Evolutionary conservation across 2,113 vertebrate species (phyloP), one percentile per base, ranked within the genome.

Genomic region (Gobius niger): DNA sequence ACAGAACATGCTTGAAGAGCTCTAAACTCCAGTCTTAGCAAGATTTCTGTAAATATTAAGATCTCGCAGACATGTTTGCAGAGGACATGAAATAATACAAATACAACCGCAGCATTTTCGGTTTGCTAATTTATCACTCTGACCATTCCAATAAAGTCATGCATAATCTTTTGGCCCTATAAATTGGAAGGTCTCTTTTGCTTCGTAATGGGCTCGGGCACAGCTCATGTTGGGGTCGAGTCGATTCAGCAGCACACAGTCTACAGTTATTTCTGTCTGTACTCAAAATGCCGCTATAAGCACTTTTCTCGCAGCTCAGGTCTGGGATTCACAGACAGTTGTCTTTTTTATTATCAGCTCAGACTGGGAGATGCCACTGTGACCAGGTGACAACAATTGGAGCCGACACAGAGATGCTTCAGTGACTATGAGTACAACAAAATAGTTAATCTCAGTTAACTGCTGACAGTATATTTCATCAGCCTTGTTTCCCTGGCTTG

Each of bases 241-340:
- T 74, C 59, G 50, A 46, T 81, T 87, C 83, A 81, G 76, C 80
- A 75, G 24, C 54, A 68, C 66, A 78, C 80, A n/a, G 46, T 82
- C 72, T 60, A 76, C 68, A 53, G 78, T 87, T 82, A 85, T 82
- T 85, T 84, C 78, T 83, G 68, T 84, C 77, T 70, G 59, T 53
- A 0, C 24, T 63, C 40, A 73, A 78, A 81, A 70, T 78, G 89
- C 90, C 71, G 79, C 68, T 62, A 69, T 88, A 85, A 89, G 88
- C 86, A 88, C 59, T 88, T 90, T 80, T 83, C 73, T 70, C 76
- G 82, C 66, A 85, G 82, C 75, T 82, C 63, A 13, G 49, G 15
- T 76, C 74, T 63, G 81, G 49, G 75, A 77, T 78, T 78, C 69
- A 52, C 74, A 73, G 73, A 70, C 82, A 82, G 72, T 75, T 80